Evolutionary conservation across 1,140 invertebrate species (phyloP).

Genomic region (Formica selysi): DNA sequence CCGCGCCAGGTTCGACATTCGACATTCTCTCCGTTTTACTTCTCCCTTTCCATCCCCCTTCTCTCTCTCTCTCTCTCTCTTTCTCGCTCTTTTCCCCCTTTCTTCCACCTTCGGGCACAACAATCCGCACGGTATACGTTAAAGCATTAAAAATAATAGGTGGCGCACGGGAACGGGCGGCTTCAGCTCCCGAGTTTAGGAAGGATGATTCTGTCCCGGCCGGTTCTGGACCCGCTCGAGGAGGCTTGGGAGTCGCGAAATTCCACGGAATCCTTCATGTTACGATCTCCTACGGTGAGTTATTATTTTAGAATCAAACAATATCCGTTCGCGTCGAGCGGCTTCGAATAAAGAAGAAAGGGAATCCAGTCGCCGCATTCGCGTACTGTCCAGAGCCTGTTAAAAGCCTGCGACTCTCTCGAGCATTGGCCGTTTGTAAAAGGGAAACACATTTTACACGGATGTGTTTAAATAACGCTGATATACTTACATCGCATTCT

Average conservation of each 20-base stretch:
- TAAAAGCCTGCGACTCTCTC: background rate
- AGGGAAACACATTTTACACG: background rate
- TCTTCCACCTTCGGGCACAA: conserved; percentile 57
- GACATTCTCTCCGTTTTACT: conserved; percentile 84
- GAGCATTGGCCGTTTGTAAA: background rate
- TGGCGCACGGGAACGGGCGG: conserved; percentile 62
- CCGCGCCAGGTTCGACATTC: conserved; percentile 86
- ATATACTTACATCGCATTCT: background rate
- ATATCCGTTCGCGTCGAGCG: conserved; percentile 26
- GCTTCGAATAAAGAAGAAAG: conserved; percentile 49
- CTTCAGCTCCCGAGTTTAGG: conserved; percentile 46
- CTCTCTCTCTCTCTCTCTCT: conserved; percentile 53
- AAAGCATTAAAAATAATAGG: conserved; percentile 84
- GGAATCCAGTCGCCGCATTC: conserved; percentile 24
- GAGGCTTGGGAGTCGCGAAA: conserved; percentile 62
- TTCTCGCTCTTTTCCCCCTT: conserved; percentile 28
- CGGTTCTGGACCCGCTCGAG: conserved; percentile 51
- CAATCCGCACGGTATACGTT: conserved; percentile 77
- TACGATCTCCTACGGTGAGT: conserved; percentile 10
- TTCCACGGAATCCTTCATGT: conserved; percentile 71
- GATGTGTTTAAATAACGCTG: background rate
- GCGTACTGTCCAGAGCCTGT: background rate
- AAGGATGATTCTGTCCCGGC: conserved; percentile 54
- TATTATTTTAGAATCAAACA: conserved; percentile 64
- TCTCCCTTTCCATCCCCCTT: conserved; percentile 67